Base-by-base conservation (phyloP, 2,113 vertebrate genomes). In the Poeciliopsis occidentalis region DNA sequence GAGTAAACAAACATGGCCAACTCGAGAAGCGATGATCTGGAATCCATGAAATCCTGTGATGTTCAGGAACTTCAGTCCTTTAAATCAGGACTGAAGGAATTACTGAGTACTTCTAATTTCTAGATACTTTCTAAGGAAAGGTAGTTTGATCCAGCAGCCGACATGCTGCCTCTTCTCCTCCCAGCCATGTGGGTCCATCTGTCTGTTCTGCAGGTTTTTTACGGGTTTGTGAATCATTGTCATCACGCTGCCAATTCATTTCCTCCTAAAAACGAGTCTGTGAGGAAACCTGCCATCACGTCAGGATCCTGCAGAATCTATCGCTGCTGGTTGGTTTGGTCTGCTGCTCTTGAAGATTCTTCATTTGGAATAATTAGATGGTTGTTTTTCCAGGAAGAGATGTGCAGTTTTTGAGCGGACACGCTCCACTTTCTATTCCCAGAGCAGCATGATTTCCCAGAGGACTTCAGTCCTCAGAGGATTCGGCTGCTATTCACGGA, bases 361-460 rank as follows among this genome's bases (percentile, higher is more conserved):
- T 12, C 39, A 29, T 3, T 29, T 27, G 24, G 12, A 83, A 62
- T 57, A 67, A 68, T 60, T 66, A 15, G 31, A 27, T 34, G n/a
- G 39, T 22, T 8, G 13, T 76, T 78, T 80, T 84, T 78, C 67
- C 72, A 69, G 54, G 60, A 70, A 69, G 44, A 77, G 75, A 83
- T 63, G 75, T 79, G 76, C 60, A 51, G 67, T 64, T 73, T 62
- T 69, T 37, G 12, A 67, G 64, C 54, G 71, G 62, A 79, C 81
- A 64, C 4, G 79, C 57, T 85, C 73, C 75, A 71, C 60, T 85
- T 77, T 71, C 57, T 69, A 65, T 82, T 79, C 76, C 71, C 76
- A 74, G 41, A 76, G 83, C 66, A 4, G 27, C 22, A 0, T 8
- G 63, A 60, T 80, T 76, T 73, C 86, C 78, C 86, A 68, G 41